Evolutionary conservation across 1,140 invertebrate species (phyloP).

Genomic region (Fopius arisanus): DNA sequence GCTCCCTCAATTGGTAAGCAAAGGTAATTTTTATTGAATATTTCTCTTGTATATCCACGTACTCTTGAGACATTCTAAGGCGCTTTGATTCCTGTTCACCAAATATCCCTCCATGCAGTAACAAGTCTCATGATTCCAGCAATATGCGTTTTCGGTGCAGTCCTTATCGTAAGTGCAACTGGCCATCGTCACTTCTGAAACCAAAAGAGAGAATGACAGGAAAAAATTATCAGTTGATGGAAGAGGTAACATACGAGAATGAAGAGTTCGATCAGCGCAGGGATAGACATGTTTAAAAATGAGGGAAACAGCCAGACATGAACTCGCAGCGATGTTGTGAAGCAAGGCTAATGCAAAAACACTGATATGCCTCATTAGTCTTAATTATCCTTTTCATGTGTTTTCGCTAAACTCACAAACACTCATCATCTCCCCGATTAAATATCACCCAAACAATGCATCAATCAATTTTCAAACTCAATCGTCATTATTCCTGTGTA

Average conservation of each 20-base stretch:
- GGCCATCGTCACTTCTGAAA: slow-evolving; percentile 45
- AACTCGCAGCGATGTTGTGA: slow-evolving; percentile 5
- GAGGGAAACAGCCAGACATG: slow-evolving; percentile 14
- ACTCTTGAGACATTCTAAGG: slow-evolving; percentile 48
- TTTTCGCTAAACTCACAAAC: not conserved
- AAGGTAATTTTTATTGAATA: too few species aligned
- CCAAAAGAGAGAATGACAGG: not conserved
- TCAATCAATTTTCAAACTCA: not conserved
- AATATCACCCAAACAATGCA: not conserved
- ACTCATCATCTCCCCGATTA: not conserved
- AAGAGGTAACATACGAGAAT: slow-evolving; percentile 21
- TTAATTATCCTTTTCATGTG: not conserved
- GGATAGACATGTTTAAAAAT: slow-evolving; percentile 21
- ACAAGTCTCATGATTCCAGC: slow-evolving; percentile 43
- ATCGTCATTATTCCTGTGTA: not conserved
- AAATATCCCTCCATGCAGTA: slow-evolving; percentile 45
- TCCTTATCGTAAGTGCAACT: slow-evolving; percentile 46
- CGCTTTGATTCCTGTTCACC: slow-evolving; percentile 42
- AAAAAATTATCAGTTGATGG: not conserved
- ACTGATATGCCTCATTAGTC: slow-evolving; percentile 19
- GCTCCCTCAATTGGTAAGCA: too few species aligned
- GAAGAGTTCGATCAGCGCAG: slow-evolving; percentile 19
- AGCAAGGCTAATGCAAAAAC: slow-evolving; percentile 17
- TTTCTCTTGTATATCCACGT: slow-evolving; percentile 18
- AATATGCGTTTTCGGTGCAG: slow-evolving; percentile 49